Base-by-base conservation (phyloP, 2,888 invertebrate genomes). In the Nematopogon swammerdamellus region DNA sequence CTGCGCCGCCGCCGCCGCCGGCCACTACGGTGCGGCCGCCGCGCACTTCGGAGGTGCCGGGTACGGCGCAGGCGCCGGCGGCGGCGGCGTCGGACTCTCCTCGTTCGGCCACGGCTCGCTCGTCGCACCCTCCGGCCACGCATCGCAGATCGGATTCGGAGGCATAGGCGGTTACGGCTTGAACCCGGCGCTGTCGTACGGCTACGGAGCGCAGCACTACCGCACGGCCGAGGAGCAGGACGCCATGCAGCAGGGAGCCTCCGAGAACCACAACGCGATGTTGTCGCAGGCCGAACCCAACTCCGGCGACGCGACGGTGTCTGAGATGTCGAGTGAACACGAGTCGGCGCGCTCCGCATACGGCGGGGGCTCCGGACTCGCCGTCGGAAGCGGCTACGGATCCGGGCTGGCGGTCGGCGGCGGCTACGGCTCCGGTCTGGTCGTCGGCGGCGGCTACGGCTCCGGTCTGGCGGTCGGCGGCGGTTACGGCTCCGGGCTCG, bases 1-100 rank as follows among this genome's bases (percentile, higher is more conserved):
- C 4, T 59, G 61, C 49, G 57, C 55, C 1, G 54, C 50, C 2
- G 53, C 43, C 8, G 51, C 11, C 53, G 55, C 17, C 53, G 53
- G 17, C 2, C 45, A 14, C 18, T 25, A 18, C 17, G 55, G 50
- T 6, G 55, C 47, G n/a, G 49, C 50, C 1, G 47, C 51, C 1
- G 52, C 36, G 4, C 3, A n/a, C n/a, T n/a, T n/a, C n/a, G n/a
- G n/a, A n/a, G n/a, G n/a, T n/a, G n/a, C 36, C 19, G 18, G 47
- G 18, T 6, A 11, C 44, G 18, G 20, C 8, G 19, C 18, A 11
- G 50, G 49, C n/a, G n/a, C n/a, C n/a, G n/a, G n/a, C n/a, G n/a
- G n/a, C n/a, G n/a, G n/a, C n/a, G 5, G 4, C 5, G 25, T 25
- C 25, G 25, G 25, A 6, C n/a, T n/a, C n/a, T n/a, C n/a, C n/a